phyloP scores from a whole-genome alignment of 2,797 vertebrate species.

The Hyperoplus immaculatus region DNA sequence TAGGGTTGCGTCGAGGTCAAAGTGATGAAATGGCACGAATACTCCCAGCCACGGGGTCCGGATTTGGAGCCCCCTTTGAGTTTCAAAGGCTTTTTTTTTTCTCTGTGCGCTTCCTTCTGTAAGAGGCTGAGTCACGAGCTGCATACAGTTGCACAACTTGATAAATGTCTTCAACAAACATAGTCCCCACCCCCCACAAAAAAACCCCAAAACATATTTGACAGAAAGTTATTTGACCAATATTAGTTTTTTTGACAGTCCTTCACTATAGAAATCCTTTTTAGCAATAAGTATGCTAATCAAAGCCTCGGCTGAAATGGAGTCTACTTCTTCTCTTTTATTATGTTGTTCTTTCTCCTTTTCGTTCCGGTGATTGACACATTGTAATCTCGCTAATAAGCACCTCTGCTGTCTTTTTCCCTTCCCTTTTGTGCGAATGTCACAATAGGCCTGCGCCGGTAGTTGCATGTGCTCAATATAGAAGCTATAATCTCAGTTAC shows the following conservation, averaged over 20 bases:
- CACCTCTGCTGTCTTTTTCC: slow-evolving; percentile 68
- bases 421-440: slow-evolving; percentile 65
- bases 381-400: slow-evolving; percentile 84
- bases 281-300: slow-evolving; percentile 75
- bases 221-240: slow-evolving; percentile 38
- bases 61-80: neutral
- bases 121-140: slow-evolving; percentile 46
- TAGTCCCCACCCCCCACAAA: neutral
- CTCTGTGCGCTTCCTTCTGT: slow-evolving; percentile 11
- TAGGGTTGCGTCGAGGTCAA: slow-evolving; percentile 50
- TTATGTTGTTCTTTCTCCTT: slow-evolving; percentile 67
- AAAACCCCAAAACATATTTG: slow-evolving; percentile 21
- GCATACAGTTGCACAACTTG: slow-evolving; percentile 41
- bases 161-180: slow-evolving; percentile 20
- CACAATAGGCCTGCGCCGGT: slow-evolving; percentile 59
- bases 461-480: slow-evolving; percentile 60
- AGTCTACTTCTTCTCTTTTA: slow-evolving; percentile 70
- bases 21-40: slow-evolving; percentile 35
- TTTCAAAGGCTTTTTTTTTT: neutral
- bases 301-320: slow-evolving; percentile 70
- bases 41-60: slow-evolving; percentile 18
- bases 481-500: slow-evolving; percentile 48
- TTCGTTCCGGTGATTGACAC: slow-evolving; percentile 72
- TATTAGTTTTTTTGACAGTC: slow-evolving; percentile 58
- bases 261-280: slow-evolving; percentile 60